Conservation (phyloP, 64 coral and sea anemone genomes). For the Montipora cactus region DNA sequence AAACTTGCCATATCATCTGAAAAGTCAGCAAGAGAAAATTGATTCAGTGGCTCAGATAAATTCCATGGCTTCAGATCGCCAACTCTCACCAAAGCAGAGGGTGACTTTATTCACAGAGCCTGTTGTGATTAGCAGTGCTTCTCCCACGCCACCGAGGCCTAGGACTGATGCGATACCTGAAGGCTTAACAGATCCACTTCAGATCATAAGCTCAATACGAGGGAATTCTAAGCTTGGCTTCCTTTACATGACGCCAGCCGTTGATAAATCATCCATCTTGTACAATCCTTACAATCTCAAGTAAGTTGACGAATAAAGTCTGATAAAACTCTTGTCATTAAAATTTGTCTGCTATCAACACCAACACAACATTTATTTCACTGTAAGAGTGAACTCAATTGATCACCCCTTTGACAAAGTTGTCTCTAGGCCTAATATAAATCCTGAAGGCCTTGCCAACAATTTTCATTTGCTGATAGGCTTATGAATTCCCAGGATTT, state of each 20-base stretch:
- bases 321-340: too few species aligned
- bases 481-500: too few species aligned
- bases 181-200: conserved; percentile 76
- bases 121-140: background rate
- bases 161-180: conserved; percentile 35
- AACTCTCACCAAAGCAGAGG: conserved; percentile 59
- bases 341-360: too few species aligned
- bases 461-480: too few species aligned
- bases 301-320: conserved; percentile 60
- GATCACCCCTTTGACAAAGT: too few species aligned
- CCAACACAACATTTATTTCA: too few species aligned
- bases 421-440: too few species aligned
- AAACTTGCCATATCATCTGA: conserved; percentile 84
- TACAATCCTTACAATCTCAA: conserved; percentile 99
- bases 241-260: conserved; percentile 96
- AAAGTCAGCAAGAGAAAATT: conserved; percentile 80
- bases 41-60: conserved; percentile 72
- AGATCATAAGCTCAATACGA: conserved; percentile 79
- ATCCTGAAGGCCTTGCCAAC: too few species aligned
- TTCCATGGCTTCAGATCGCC: background rate
- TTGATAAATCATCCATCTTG: conserved; percentile 94
- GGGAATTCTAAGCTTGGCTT: conserved; percentile 93
- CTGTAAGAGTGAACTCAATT: too few species aligned
- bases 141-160: background rate
- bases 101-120: conserved; percentile 13